Evolutionary conservation across 1,140 invertebrate species (phyloP), one percentile per base, ranked within the genome.

Genomic region (Amphibalanus amphitrite): DNA sequence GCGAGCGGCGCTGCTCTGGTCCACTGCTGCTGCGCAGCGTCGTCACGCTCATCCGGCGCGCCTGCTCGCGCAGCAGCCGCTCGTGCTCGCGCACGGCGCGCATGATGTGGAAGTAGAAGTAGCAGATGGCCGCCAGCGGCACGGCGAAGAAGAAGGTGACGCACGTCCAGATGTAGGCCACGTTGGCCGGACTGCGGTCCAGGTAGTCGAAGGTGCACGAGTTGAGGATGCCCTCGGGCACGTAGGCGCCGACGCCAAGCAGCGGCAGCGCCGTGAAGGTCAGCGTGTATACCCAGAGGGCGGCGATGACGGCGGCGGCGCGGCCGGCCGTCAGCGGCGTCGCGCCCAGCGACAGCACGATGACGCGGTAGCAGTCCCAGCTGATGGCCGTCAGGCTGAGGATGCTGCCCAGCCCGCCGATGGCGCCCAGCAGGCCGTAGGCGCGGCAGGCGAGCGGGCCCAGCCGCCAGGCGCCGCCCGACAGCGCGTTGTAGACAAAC

Each of bases 401-500:
- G 71, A 79, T 77, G 69, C 77, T 76, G 70, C 72, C 74, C 69
- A 77, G 75, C 15, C 78, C 78, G 65, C 76, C 77, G 13, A 79
- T 67, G 29, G 77, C 75, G 26, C 90, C 91, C 70, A 85, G 82
- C 80, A 91, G 83, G 28, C 85, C 90, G 76, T 92, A 92, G 0
- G 93, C 76, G 78, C 92, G 87, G 79, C 91, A 94, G 79, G 90
- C 88, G 71, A 90, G 81, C 59, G 89, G 87, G 71, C 89, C 86
- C 84, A 74, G 76, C 69, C 69, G 72, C 76, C 76, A 76, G 25
- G 69, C 15, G 20, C 74, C 73, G n/a, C 73, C 72, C n/a, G 40
- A 74, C 70, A 76, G 92, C 79, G 90, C 90, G 81, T 91, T 94
- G 73, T 91, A 85, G 40, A 91, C 86, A 89, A 93, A 92, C 72